phyloP scores from a whole-genome alignment of 2,797 vertebrate species.

The Melanotaenia trifasciata region DNA sequence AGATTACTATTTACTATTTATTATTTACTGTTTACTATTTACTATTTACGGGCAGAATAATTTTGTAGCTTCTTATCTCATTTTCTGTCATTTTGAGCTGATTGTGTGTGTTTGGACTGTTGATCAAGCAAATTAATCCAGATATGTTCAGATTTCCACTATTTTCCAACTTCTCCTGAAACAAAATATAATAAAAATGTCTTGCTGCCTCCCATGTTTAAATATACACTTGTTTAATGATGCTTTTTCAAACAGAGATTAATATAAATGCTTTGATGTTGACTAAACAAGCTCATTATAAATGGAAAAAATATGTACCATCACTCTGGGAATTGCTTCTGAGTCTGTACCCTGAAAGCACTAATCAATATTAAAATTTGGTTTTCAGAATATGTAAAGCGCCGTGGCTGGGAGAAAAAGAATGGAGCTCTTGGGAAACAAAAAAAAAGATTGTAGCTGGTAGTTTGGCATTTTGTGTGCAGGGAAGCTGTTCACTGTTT shows the following conservation, averaged over 20 bases:
- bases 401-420: constrained; percentile 11
- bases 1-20: neutral
- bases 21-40: too few species aligned
- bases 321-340: neutral
- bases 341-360: constrained; percentile 2
- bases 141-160: neutral
- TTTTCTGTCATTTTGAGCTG: too few species aligned
- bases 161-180: neutral
- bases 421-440: constrained; percentile 11
- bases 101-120: too few species aligned
- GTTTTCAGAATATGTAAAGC: constrained; percentile 19
- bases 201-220: neutral
- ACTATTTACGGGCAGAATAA: too few species aligned
- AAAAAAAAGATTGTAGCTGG: neutral
- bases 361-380: constrained; percentile 42
- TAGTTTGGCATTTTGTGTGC: neutral
- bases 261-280: constrained; percentile 31
- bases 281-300: constrained; percentile 29
- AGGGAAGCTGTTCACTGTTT: neutral
- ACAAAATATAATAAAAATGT: neutral
- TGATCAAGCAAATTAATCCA: too few species aligned
- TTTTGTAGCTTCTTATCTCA: too few species aligned
- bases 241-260: neutral
- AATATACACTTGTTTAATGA: neutral
- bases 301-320: constrained; percentile 11